Evolutionary conservation across 1,140 invertebrate genomes (phyloP).

Genomic region (Sarcophaga peregrina): DNA sequence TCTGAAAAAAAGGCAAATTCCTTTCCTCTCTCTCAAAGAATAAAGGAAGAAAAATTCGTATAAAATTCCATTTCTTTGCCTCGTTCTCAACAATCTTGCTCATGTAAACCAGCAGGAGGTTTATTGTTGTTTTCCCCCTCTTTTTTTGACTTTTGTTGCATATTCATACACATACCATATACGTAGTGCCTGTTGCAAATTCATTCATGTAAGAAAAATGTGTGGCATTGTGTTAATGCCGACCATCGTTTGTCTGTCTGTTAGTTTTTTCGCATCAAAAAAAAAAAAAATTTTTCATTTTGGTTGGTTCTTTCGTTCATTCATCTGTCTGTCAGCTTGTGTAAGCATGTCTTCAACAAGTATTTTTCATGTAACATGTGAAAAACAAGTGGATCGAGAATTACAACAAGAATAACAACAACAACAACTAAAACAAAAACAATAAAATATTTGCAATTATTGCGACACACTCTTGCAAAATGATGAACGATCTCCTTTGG

Average conservation of each 20-base stretch:
- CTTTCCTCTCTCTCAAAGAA: too few species aligned
- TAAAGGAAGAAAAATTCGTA: background rate
- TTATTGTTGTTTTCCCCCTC: background rate
- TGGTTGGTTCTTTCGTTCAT: background rate
- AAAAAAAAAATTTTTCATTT: too few species aligned
- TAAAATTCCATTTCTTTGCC: slow-evolving; percentile 1
- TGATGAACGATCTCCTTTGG: slow-evolving; percentile 41
- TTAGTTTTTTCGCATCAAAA: background rate
- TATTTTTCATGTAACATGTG: background rate
- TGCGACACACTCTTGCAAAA: slow-evolving; percentile 38
- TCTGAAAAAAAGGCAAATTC: too few species aligned
- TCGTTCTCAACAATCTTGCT: slow-evolving; percentile 22
- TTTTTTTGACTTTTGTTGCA: background rate
- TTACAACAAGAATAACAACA: too few species aligned
- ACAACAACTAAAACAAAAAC: background rate
- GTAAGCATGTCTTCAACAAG: slow-evolving; percentile 26
- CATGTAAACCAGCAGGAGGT: background rate
- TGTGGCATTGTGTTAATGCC: slow-evolving; percentile 40
- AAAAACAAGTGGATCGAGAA: background rate
- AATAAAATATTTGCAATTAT: slow-evolving; percentile 34
- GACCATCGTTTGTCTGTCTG: slow-evolving; percentile 14
- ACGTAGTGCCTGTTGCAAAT: slow-evolving; percentile 1
- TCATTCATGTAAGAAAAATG: slow-evolving; percentile 39
- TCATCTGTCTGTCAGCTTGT: background rate
- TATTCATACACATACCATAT: background rate